phyloP scores from a whole-genome alignment of 2,113 vertebrate species.

The Galeopterus variegatus region DNA sequence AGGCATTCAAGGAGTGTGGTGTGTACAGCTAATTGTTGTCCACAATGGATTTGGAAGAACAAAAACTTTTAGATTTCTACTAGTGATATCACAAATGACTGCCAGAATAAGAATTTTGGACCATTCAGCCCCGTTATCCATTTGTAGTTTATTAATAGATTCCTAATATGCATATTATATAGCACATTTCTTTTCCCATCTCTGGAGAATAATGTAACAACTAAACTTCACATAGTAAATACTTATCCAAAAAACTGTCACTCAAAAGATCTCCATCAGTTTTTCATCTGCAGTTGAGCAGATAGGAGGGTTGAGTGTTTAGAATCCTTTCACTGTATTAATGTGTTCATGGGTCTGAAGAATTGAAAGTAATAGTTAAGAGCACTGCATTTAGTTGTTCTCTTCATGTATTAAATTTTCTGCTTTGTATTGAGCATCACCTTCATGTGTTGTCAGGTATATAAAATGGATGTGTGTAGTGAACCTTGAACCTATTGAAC shows the following conservation, averaged over 20 bases:
- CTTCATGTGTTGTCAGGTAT: conserved; percentile 23
- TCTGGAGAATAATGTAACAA: not conserved
- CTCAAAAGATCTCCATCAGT: not conserved
- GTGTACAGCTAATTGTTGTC: not conserved
- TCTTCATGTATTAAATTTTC: not conserved
- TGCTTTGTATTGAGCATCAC: not conserved
- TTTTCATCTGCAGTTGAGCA: not conserved
- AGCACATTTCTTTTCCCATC: not conserved
- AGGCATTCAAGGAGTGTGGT: not conserved
- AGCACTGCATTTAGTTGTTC: not conserved
- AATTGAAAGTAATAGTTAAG: not conserved
- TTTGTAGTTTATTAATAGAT: conserved; percentile 29
- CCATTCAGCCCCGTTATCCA: not conserved
- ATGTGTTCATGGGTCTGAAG: not conserved
- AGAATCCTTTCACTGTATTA: not conserved
- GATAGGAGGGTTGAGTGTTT: not conserved
- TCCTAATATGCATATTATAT: not conserved
- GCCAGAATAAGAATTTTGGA: not conserved
- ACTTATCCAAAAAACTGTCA: not conserved
- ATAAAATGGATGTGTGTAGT: not conserved
- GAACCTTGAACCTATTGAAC: not conserved
- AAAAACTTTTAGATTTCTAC: not conserved
- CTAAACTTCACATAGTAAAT: not conserved
- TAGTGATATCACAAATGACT: not conserved
- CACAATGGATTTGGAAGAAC: not conserved